Conservation (phyloP, 2,888 invertebrate genomes). For the Xylocampa areola region DNA sequence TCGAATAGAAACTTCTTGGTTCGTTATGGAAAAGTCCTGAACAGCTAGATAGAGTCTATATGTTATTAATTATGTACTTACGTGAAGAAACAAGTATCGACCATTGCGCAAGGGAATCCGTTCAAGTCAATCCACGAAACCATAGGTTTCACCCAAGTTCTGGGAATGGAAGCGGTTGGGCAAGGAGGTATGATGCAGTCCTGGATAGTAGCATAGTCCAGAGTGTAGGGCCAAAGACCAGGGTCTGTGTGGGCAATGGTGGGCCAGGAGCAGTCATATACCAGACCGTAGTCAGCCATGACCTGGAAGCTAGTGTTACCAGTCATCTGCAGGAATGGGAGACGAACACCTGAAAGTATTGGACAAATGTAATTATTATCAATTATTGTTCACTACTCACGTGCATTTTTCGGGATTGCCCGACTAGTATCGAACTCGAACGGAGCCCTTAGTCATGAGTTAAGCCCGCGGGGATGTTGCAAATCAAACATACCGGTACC, state of each 20-base stretch:
- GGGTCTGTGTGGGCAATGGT: constrained; percentile 77
- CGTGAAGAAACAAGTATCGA: constrained; percentile 86
- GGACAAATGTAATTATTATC: not conserved
- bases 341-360: constrained; percentile 80
- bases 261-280: constrained; percentile 91
- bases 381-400: too few relatives aligned
- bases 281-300: constrained; percentile 83
- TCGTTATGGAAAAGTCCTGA: too few relatives aligned
- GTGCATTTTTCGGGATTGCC: too few relatives aligned
- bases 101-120: constrained; percentile 88
- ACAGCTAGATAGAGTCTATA: too few relatives aligned
- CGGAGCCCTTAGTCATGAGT: too few relatives aligned
- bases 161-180: constrained; percentile 89
- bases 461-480: too few relatives aligned
- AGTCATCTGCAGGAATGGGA: constrained; percentile 89
- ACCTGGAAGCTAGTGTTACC: constrained; percentile 90
- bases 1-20: too few relatives aligned
- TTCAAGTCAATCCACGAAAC: constrained; percentile 85
- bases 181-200: constrained; percentile 90
- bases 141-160: constrained; percentile 92
- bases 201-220: constrained; percentile 90
- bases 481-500: too few relatives aligned
- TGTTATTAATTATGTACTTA: constrained; percentile 70
- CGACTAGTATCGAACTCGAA: too few relatives aligned
- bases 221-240: constrained; percentile 92